Evolutionary conservation across 2,888 invertebrate genomes (phyloP), one percentile per base, ranked within the genome.

Genomic region (Andrena bicolor): DNA sequence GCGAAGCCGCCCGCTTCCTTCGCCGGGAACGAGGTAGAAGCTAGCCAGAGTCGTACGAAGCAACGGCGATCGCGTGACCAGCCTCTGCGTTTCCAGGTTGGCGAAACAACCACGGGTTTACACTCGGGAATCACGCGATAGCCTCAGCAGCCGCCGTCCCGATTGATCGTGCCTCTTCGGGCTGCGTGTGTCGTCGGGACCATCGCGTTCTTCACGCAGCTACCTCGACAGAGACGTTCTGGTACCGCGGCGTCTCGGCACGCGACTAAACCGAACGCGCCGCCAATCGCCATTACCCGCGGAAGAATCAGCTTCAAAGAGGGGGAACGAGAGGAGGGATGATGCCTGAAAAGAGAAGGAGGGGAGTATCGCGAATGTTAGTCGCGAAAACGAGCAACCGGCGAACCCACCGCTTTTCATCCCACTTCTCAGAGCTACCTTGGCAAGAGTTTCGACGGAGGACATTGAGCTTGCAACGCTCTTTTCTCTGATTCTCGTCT

Each of bases 261-360:
- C 94, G 95, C 95, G 94, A 95, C 93, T 92, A 91, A 90, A 82
- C 88, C 70, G 82, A 82, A 85, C 81, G 84, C 84, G 83, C 76
- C 87, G 83, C 88, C 85, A 87, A 87, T 90, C 89, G 88, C 88
- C 90, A 89, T 92, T 90, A 95, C 95, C 70, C 95, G 74, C 69
- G 78, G 71, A 70, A 95, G 95, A 71, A 95, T 95, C 95, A 95
- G 95, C 94, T 95, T 94, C 95, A 94, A 94, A 94, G 94, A 95
- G 95, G 83, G 78, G 79, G 76, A 69, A 49, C 73, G 71, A 53
- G 94, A 95, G 95, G 83, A 76, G 79, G 76, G 70, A 49, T 73
- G 73, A 53, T 20, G 93, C 94, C 94, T 94, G 94, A 26, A 94
- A 13, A 61, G 64, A 16, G 75, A 32, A 65, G 66, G 70, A 35